These are phyloP conservation scores for Poeciliopsis gracilis DNA, from an alignment of 2,797 vertebrate genomes.

Conservation along the genomic window DNA sequence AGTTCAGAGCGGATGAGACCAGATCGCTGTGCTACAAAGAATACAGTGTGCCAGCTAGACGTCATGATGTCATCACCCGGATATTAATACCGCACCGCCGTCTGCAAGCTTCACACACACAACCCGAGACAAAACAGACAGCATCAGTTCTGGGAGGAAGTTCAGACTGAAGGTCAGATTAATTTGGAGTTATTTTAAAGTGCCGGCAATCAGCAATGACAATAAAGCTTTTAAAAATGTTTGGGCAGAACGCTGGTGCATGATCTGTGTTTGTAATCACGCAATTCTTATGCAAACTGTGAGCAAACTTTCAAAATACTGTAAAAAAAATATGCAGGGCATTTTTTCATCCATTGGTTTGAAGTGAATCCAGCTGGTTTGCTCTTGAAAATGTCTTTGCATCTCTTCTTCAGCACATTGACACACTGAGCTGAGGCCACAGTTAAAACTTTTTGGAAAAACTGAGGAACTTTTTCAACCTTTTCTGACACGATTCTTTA, in stretches of 20 bases:
- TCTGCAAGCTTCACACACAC: slow-evolving; percentile 18
- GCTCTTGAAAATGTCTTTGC: background rate
- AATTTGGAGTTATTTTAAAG: background rate
- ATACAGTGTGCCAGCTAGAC: slow-evolving; percentile 72
- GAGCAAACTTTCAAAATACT: background rate
- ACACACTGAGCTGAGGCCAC: background rate
- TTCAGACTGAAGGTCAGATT: background rate
- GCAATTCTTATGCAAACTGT: background rate
- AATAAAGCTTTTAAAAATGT: background rate
- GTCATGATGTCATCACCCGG: slow-evolving; percentile 74
- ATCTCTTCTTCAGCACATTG: background rate
- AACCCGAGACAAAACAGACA: slow-evolving; percentile 16
- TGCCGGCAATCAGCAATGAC: background rate
- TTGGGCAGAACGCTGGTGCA: background rate
- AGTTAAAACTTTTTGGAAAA: background rate
- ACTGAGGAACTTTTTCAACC: background rate
- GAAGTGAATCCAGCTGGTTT: background rate
- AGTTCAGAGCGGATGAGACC: slow-evolving; percentile 36
- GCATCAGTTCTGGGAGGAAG: slow-evolving; percentile 37
- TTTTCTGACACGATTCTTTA: background rate
- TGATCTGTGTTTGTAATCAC: background rate
- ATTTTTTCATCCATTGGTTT: background rate
- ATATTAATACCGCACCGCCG: slow-evolving; percentile 71
- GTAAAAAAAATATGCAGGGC: background rate
- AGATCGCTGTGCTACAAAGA: slow-evolving; percentile 71